These are phyloP conservation scores for Gila orcuttii DNA, from an alignment of 2,113 vertebrate species.

Conservation along the genomic window DNA sequence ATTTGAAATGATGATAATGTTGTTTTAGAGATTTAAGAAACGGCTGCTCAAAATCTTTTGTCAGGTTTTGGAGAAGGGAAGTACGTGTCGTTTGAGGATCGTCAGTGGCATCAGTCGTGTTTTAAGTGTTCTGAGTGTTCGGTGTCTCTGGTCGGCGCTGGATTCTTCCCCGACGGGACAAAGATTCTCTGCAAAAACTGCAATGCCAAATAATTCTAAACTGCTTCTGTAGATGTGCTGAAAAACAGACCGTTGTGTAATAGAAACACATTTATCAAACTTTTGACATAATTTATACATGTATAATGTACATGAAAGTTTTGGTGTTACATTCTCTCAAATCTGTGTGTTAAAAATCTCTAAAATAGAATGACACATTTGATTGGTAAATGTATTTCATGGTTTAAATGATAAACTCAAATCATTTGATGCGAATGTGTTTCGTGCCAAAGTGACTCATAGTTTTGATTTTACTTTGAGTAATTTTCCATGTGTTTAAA, in stretches of 20 bases:
- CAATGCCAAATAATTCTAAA: slow-evolving; percentile 75
- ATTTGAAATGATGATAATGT: not conserved
- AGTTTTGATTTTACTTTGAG: not conserved
- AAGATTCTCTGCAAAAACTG: slow-evolving; percentile 91
- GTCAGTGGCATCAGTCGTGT: slow-evolving; percentile 96
- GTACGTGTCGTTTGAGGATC: slow-evolving; percentile 93
- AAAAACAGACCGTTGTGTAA: not conserved
- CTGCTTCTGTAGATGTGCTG: not conserved
- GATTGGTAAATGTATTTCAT: not conserved
- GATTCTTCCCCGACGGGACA: slow-evolving; percentile 88
- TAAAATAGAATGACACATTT: not conserved
- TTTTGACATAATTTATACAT: not conserved
- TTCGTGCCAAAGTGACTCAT: not conserved
- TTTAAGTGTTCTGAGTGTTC: slow-evolving; percentile 92
- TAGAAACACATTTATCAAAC: not conserved
- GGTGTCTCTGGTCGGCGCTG: slow-evolving; percentile 89
- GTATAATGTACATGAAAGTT: not conserved
- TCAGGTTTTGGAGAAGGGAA: slow-evolving; percentile 93
- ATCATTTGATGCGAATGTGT: not conserved
- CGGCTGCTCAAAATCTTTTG: not conserved
- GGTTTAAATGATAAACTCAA: not conserved
- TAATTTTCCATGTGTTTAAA: slow-evolving; percentile 18
- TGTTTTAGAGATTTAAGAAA: not conserved
- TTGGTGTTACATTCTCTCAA: not conserved
- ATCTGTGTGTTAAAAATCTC: not conserved